Evolutionary conservation across 2,888 invertebrate species (phyloP).

Genomic region (Rhodophaea formosa): DNA sequence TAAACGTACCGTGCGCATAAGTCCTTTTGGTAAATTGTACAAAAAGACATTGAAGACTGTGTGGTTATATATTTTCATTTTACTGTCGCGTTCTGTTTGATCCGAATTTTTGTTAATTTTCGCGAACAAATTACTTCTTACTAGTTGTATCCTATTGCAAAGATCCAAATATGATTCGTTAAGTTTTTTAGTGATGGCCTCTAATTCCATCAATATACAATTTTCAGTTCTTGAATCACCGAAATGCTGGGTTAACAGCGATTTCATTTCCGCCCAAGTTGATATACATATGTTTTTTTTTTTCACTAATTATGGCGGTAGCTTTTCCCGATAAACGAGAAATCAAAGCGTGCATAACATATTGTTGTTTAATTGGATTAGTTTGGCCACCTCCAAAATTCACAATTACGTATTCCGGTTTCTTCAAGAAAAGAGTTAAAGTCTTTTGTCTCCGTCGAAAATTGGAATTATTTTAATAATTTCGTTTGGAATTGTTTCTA

Average conservation of each 20-base stretch:
- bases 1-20: conserved; percentile 14
- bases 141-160: conserved; percentile 6
- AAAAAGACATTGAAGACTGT: conserved; percentile 18
- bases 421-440: not conserved
- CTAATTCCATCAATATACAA: not conserved
- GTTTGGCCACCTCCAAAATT: not conserved
- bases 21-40: conserved; percentile 17
- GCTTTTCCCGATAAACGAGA: conserved; percentile 2
- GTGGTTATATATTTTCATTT: conserved; percentile 20
- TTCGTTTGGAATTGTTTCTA: too few species aligned
- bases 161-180: not conserved
- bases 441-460: not conserved
- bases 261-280: conserved; percentile 2
- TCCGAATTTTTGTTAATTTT: conserved; percentile 15
- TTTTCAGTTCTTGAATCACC: conserved; percentile 14
- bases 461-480: not conserved
- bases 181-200: conserved; percentile 4
- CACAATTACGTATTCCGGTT: not conserved
- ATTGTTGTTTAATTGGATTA: not conserved
- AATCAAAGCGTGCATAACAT: not conserved
- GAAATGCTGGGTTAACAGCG: conserved; percentile 10
- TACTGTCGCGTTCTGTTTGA: not conserved
- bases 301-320: conserved; percentile 12
- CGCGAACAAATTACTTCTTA: not conserved
- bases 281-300: conserved; percentile 6